Evolutionary conservation across 2,797 vertebrate genomes (phyloP), one percentile per base, ranked within the genome.

Genomic region (Chelon auratus): DNA sequence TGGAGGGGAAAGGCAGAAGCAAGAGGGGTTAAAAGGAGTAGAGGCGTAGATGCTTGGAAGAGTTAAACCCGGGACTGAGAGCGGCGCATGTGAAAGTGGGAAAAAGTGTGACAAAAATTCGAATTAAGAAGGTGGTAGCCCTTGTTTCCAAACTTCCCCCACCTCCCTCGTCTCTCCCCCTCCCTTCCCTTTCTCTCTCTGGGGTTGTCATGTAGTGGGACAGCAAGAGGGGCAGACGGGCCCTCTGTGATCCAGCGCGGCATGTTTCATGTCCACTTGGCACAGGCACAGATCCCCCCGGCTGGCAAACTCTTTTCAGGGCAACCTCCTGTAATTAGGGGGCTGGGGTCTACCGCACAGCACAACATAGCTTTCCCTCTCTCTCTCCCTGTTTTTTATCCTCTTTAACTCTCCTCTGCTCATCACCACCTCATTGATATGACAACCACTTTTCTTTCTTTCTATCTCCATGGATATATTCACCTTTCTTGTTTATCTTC

Each of bases 221-320:
- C 82, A 89, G 82, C 73, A 54, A 89, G 88, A 91, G 93, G 89
- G 91, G 87, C 86, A 93, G 91, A 91, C 91, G 75, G 91, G 84
- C 90, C 87, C 87, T 90, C 92, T 93, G 92, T 93, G 92, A 93
- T 94, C 91, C 88, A 89, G 83, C 91, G 89, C 92, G 92, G 92
- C 88, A 92, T 88, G 91, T 94, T 95, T 95, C 90, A 94, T 94
- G 93, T 93, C 91, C 92, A 88, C 90, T 93, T 95, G 94, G 93
- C 94, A 94, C 85, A 83, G 83, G 91, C 81, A 84, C 91, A 88
- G 89, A 93, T 94, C 91, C 93, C 93, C 94, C 85, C 87, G 87
- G 90, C 90, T 93, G 90, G 89, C 91, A 91, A 94, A 91, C 93
- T 91, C 94, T 93, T 95, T 95, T 94, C 93, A 94, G 93, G 91